These are phyloP conservation scores for Litocranius walleri DNA, from an alignment of 2,113 vertebrate species.

Conservation along the genomic window DNA sequence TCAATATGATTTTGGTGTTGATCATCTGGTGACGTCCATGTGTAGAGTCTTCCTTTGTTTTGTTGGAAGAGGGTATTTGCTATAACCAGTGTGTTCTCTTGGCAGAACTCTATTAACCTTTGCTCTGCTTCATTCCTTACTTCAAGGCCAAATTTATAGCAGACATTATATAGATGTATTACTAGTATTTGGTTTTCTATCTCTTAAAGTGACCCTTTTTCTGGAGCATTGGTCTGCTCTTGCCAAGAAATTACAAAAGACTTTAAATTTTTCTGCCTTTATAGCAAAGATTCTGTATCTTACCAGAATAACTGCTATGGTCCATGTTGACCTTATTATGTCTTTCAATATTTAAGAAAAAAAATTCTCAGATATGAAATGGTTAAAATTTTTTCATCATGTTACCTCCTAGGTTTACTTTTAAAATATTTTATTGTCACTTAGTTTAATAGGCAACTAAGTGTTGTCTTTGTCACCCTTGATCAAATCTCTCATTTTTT, in stretches of 20 bases:
- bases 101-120: neutral
- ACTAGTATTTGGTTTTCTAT: neutral
- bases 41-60: neutral
- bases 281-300: neutral
- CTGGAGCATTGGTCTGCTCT: neutral
- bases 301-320: neutral
- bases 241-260: neutral
- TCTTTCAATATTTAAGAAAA: neutral
- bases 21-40: neutral
- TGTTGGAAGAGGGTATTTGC: neutral
- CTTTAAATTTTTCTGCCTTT: neutral
- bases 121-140: neutral
- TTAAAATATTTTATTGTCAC: neutral
- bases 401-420: neutral
- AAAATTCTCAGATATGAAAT: neutral
- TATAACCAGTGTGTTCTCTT: neutral
- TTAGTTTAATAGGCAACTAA: neutral
- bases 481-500: neutral
- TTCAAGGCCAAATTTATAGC: neutral
- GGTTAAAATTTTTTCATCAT: neutral
- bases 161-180: neutral
- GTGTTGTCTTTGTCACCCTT: neutral
- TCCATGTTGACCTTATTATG: neutral
- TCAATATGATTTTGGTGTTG: rapidly evolving
- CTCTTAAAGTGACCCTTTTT: neutral